Base-by-base conservation (phyloP, 2,888 invertebrate species). In the Zygogramma bicolorata region DNA sequence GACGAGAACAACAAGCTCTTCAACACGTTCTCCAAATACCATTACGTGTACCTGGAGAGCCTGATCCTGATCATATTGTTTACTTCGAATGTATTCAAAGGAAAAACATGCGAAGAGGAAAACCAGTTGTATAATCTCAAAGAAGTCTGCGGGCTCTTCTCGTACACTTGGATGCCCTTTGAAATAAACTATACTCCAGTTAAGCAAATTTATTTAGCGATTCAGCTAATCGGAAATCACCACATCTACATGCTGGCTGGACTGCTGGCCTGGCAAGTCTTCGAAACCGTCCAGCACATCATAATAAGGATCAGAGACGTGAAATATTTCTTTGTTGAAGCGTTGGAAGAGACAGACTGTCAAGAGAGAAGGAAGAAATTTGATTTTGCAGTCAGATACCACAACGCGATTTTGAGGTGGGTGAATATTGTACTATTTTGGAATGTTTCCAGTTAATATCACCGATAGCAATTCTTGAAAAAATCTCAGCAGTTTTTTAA, bases 151-250 rank as follows among this genome's bases (percentile, higher is more conserved):
- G 73, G 75, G 25, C 61, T 75, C 7, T 60, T 71, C 38, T 59
- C 71, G 0, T 65, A 75, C 31, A 71, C 71, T 5, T 75, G 75
- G 75, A 40, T 69, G 71, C 75, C 75, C 0, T 73, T 75, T 38
- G 31, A 73, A 22, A 71, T 75, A 15, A 66, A 73, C 40, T 67
- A 59, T 27, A 49, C 59, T 22, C 73, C 75, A 5, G 49, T 46
- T 8, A 66, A 66, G n/a, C 66, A 73, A 57, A 46, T 75, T 13
- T 73, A 68, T 31, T 13, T 68, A 20, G 8, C 59, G 3, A 2
- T 70, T 8, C 73, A 72, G 42, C 6, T 75, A 4, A 31, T 73
- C 4, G 68, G 73, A n/a, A 62, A 27, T n/a, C 65, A 73, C 53
- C 63, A 73, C 40, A 66, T 73, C 1, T 75, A 75, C 40, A 63